phyloP scores from a whole-genome alignment of 2,888 invertebrate genomes.

The Lucinisca nassula region DNA sequence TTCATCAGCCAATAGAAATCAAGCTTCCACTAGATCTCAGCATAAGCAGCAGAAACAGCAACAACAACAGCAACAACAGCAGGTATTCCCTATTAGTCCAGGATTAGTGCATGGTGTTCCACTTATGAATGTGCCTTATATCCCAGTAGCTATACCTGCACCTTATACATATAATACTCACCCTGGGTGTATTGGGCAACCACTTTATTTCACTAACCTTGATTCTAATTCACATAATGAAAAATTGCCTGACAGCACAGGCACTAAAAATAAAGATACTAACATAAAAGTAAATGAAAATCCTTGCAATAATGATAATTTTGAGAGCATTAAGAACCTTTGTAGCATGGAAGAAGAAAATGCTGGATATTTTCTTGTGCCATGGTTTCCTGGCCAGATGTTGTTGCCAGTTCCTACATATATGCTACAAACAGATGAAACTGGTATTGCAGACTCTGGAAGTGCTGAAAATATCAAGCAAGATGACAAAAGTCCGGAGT shows the following conservation, averaged over 20 bases:
- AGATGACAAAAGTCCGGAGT: not conserved
- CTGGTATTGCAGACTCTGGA: not conserved
- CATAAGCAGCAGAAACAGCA: not conserved
- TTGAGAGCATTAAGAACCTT: too few relatives aligned
- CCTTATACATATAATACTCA: not conserved
- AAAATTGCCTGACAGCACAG: not conserved
- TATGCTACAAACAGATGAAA: not conserved
- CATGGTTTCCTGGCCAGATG: not conserved
- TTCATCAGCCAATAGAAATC: too few relatives aligned
- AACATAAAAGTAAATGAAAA: too few relatives aligned
- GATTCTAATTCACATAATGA: not conserved
- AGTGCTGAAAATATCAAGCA: not conserved
- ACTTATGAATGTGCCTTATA: not conserved
- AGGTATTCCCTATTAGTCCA: not conserved
- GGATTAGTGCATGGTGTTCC: not conserved
- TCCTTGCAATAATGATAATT: not conserved
- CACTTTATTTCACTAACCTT: not conserved
- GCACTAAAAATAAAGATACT: not conserved
- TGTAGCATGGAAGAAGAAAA: not conserved
- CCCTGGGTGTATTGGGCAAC: not conserved
- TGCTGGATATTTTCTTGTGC: not conserved
- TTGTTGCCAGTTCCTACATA: not conserved
- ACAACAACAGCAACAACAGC: not conserved
- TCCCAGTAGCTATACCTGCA: not conserved
- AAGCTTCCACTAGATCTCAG: conserved; percentile 19